These are phyloP conservation scores for Chrysochloris asiatica DNA, from an alignment of 2,113 vertebrate genomes.

Conservation along the genomic window DNA sequence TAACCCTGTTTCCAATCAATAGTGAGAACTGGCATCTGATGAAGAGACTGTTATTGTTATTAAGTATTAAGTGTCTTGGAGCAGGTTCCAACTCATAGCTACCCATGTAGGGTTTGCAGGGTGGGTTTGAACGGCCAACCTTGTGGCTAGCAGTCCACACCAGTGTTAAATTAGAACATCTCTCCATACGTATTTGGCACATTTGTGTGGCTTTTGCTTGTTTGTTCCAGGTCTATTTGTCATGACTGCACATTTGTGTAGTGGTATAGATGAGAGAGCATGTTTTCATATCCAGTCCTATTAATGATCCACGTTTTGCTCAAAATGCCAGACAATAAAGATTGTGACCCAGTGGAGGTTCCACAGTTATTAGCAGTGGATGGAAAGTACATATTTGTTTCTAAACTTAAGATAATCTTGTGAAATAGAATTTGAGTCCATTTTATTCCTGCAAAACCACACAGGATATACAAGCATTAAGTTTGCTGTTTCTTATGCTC, in stretches of 20 bases:
- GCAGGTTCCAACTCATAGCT: too few relatives aligned
- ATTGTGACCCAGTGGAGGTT: background rate
- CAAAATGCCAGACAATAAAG: background rate
- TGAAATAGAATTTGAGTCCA: background rate
- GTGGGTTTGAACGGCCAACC: too few relatives aligned
- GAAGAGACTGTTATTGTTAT: too few relatives aligned
- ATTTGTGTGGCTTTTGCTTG: background rate
- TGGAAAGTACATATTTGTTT: background rate
- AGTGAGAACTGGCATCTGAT: background rate
- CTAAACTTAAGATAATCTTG: background rate
- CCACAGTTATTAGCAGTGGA: background rate
- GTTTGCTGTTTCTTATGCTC: background rate
- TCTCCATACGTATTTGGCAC: background rate
- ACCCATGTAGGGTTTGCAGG: too few relatives aligned
- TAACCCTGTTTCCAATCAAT: background rate
- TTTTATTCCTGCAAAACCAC: too few relatives aligned
- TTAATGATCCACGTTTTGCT: background rate
- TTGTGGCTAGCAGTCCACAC: too few relatives aligned
- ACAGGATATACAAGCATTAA: background rate
- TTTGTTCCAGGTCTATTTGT: background rate
- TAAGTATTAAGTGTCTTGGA: too few relatives aligned
- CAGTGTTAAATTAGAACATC: background rate
- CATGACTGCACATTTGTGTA: background rate
- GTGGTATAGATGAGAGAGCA: background rate
- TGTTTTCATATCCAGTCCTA: background rate